Evolutionary conservation across 64 coral and sea anemone species (phyloP).

Genomic region (Platygyra sinensis): DNA sequence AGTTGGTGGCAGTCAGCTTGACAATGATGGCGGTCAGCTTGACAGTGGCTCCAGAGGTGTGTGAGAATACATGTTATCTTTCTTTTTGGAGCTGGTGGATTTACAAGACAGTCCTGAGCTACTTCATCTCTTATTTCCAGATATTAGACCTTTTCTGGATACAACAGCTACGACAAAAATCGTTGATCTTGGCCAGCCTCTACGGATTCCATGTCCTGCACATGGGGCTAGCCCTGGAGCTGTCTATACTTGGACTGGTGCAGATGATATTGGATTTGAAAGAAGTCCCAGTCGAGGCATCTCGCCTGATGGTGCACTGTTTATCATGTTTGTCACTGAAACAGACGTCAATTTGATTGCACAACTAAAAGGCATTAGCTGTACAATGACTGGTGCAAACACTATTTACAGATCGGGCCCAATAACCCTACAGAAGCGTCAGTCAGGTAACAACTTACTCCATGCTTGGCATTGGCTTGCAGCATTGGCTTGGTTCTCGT

Average conservation of each 20-base stretch:
- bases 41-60: no score
- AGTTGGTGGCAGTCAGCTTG: no score
- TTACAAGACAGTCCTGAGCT: background rate
- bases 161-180: fast-evolving
- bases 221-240: background rate
- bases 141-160: background rate
- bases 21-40: no score
- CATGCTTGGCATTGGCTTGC: background rate
- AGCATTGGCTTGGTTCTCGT: no score
- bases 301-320: conserved; percentile 19
- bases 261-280: background rate
- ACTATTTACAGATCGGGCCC: background rate
- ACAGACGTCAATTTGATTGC: background rate
- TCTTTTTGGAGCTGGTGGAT: background rate
- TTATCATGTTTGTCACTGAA: conserved; percentile 16
- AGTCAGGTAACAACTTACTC: background rate
- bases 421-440: background rate
- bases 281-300: background rate
- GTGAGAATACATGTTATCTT: no score
- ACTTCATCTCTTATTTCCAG: background rate
- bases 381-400: conserved; percentile 29
- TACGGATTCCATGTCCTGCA: background rate
- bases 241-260: background rate
- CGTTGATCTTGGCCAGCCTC: background rate
- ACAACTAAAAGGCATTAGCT: background rate